A percentile compares a stretch with the other conserved stretches of the same genome.
phyloP scores from a whole-genome alignment of 2,888 invertebrate genomes.

The Gryllus longicercus region DNA sequence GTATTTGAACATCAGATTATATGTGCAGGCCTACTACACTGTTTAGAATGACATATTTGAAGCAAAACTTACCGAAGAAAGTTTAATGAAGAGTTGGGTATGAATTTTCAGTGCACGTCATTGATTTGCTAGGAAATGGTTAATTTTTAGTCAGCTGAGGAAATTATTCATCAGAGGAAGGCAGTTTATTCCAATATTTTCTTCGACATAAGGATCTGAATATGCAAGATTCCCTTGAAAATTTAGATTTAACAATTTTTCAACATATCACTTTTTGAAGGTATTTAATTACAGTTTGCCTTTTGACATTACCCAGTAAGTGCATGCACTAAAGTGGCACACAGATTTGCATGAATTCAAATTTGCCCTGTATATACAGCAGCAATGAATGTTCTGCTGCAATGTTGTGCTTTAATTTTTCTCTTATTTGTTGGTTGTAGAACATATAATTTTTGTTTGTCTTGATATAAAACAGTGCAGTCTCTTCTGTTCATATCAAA shows the following conservation, averaged over 20 bases:
- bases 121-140: background rate
- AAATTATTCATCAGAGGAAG: background rate
- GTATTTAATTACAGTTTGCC: background rate
- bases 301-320: background rate
- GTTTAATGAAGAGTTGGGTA: background rate
- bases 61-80: background rate
- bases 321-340: background rate
- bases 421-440: background rate
- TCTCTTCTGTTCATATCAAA: background rate
- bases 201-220: background rate
- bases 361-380: background rate
- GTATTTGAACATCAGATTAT: constrained; percentile 17
- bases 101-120: background rate
- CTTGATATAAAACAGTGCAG: background rate
- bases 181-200: background rate
- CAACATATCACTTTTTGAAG: background rate
- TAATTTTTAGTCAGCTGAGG: background rate
- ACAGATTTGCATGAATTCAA: background rate
- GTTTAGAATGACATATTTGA: background rate
- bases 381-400: constrained; percentile 3
- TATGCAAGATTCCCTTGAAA: background rate
- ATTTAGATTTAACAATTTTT: background rate
- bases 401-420: constrained; percentile 1
- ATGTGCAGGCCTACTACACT: constrained; percentile 2
- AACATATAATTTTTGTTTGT: background rate